A percentile compares a stretch with the other conserved stretches of the same genome.
Evolutionary conservation across 2,797 vertebrate genomes (phyloP).

Genomic region (Chiroxiphia lanceolata): DNA sequence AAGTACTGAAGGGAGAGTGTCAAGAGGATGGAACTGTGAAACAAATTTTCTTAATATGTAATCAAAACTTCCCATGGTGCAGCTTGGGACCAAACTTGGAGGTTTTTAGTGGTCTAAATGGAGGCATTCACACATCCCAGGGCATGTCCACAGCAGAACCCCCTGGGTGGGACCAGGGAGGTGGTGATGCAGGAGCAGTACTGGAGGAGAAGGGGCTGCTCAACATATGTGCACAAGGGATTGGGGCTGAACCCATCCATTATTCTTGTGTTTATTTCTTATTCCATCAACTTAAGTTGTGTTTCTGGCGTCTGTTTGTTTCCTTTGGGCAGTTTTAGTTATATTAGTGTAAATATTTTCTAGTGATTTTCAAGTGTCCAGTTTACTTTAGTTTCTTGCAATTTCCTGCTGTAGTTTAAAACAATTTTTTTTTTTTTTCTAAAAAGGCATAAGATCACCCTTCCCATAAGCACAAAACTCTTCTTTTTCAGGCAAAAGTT

Average conservation of each 20-base stretch:
- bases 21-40: not conserved
- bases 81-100: not conserved
- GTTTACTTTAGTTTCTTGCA: conserved; percentile 50
- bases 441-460: not conserved
- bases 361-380: conserved; percentile 49
- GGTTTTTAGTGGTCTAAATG: not conserved
- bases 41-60: not conserved
- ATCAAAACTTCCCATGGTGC: accelerated
- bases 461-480: not conserved
- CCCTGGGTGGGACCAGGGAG: not conserved
- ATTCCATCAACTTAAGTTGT: conserved; percentile 45
- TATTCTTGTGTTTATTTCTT: conserved; percentile 57
- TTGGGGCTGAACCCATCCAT: not conserved
- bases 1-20: not conserved
- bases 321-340: conserved; percentile 51
- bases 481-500: not conserved
- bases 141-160: accelerated
- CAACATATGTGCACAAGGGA: not conserved
- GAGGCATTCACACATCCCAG: not conserved
- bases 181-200: not conserved
- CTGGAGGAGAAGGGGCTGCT: not conserved
- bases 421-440: not conserved
- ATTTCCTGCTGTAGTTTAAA: conserved; percentile 47
- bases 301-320: conserved; percentile 60
- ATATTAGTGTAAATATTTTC: conserved; percentile 60